phyloP scores from a whole-genome alignment of 2,797 vertebrate species.

The Pseudochaenichthys georgianus region DNA sequence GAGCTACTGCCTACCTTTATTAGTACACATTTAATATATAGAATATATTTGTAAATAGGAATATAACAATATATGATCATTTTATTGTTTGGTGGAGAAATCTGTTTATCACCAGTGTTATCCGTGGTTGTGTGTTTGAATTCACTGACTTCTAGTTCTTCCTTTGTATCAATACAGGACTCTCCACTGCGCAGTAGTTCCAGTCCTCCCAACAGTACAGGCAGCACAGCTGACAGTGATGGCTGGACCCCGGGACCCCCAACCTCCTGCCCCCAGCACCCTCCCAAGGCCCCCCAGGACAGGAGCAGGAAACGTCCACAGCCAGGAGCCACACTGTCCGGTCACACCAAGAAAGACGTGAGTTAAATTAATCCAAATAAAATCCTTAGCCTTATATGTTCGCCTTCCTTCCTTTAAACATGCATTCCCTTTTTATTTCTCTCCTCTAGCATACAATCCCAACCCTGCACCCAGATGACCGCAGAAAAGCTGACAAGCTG shows the following conservation, averaged over 20 bases:
- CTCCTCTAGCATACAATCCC: conserved; percentile 77
- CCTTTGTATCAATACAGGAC: conserved; percentile 82
- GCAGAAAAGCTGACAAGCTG: conserved; percentile 92
- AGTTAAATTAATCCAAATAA: conserved; percentile 17
- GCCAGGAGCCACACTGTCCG: conserved; percentile 81
- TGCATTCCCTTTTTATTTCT: not conserved
- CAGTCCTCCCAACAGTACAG: conserved; percentile 96
- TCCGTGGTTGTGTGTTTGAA: not conserved
- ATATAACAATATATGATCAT: not conserved
- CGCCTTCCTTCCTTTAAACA: not conserved
- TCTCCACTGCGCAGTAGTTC: conserved; percentile 91
- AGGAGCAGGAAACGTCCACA: conserved; percentile 74
- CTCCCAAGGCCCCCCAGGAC: conserved; percentile 77
- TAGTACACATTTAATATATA: no score
- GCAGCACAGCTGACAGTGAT: conserved; percentile 95
- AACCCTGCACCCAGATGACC: conserved; percentile 87
- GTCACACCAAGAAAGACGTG: conserved; percentile 76
- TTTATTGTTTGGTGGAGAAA: conserved; percentile 5
- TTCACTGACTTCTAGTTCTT: conserved; percentile 6
- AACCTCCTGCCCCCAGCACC: conserved; percentile 69
- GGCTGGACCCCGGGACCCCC: conserved; percentile 90
- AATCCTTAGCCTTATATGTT: not conserved
- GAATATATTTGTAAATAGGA: not conserved
- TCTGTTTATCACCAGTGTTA: conserved; percentile 10
- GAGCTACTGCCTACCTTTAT: not conserved